Conservation (phyloP, 2,113 vertebrate species). For the Hirundichthys speculiger region DNA sequence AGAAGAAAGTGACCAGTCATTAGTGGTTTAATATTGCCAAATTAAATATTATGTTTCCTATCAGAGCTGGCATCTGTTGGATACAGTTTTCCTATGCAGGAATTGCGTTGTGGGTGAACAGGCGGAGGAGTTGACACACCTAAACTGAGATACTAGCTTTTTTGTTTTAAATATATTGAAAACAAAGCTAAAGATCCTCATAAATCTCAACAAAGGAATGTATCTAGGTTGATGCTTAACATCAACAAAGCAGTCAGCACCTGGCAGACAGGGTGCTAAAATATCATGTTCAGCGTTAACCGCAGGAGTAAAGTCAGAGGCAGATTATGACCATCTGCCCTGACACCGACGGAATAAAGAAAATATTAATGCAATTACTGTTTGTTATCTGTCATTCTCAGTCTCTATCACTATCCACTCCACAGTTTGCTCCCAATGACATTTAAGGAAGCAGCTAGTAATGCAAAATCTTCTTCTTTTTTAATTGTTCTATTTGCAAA, state of each 20-base stretch:
- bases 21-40: conserved; percentile 42
- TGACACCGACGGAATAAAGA: conserved; percentile 27
- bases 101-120: conserved; percentile 63
- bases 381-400: conserved; percentile 11
- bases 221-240: conserved; percentile 64
- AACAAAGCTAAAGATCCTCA: conserved; percentile 64
- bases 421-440: neutral
- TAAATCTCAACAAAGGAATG: conserved; percentile 73
- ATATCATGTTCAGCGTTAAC: conserved; percentile 71
- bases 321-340: conserved; percentile 51
- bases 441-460: conserved; percentile 1
- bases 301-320: conserved; percentile 48
- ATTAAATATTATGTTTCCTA: conserved; percentile 56
- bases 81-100: conserved; percentile 59
- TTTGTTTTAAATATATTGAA: conserved; percentile 51
- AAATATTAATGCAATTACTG: conserved; percentile 15
- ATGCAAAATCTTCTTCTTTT: neutral
- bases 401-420: neutral
- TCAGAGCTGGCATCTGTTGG: conserved; percentile 64
- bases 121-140: conserved; percentile 56
- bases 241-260: conserved; percentile 76
- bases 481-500: too few species aligned
- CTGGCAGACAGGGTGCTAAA: conserved; percentile 70
- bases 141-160: conserved; percentile 52
- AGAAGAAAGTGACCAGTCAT: conserved; percentile 61